Percentiles rank a stretch among this genome's conserved stretches.
Evolutionary conservation across 2,888 invertebrate species (phyloP).

Genomic region (Laothoe populi): DNA sequence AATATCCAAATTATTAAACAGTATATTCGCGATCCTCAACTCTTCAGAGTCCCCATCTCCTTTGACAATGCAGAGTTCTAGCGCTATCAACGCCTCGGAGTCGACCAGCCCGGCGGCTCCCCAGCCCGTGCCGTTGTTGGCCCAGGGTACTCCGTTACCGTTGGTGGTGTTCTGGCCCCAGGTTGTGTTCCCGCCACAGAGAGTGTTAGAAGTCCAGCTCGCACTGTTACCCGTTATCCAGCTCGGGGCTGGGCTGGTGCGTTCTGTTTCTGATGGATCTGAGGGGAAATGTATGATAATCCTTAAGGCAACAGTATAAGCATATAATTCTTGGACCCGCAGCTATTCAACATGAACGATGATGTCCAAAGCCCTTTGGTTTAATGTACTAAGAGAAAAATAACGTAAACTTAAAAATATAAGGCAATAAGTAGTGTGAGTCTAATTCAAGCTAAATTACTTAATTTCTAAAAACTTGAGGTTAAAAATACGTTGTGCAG

Average conservation of each 20-base stretch:
- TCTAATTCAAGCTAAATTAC: no score
- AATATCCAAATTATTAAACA: slow-evolving; percentile 97
- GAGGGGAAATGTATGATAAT: background rate
- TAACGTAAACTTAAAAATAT: no score
- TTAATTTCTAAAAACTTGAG: no score
- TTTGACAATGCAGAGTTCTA: slow-evolving; percentile 73
- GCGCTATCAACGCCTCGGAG: slow-evolving; percentile 92
- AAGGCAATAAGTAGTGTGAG: no score
- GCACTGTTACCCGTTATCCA: slow-evolving; percentile 48
- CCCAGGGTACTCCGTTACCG: slow-evolving; percentile 87
- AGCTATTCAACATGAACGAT: no score
- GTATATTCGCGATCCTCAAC: slow-evolving; percentile 91
- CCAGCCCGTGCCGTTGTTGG: slow-evolving; percentile 87
- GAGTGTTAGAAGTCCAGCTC: slow-evolving; percentile 31
- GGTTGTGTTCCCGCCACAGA: slow-evolving; percentile 25
- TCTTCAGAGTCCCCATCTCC: slow-evolving; percentile 81
- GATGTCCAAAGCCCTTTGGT: no score
- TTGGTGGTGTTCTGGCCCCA: slow-evolving; percentile 86
- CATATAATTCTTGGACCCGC: no score
- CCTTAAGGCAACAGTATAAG: background rate
- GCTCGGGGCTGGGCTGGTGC: slow-evolving; percentile 55
- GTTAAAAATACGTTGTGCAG: no score
- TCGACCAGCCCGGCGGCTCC: slow-evolving; percentile 91
- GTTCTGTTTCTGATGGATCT: slow-evolving; percentile 49
- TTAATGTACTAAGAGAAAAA: no score